Base-by-base conservation (phyloP, 1,140 invertebrate genomes). In the Linepithema humile region DNA sequence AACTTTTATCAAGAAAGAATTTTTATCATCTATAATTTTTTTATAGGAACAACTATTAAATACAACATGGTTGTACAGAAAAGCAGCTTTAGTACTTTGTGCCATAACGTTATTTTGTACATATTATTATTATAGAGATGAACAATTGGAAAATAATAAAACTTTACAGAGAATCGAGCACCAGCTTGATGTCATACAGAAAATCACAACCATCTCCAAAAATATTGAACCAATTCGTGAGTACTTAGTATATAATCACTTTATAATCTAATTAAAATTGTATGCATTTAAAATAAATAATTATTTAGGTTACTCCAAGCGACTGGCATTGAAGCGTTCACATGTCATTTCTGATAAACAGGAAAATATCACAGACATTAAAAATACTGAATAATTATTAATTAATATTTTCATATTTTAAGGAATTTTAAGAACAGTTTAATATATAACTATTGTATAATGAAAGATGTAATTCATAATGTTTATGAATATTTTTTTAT, bases 61-160 rank as follows among this genome's bases (percentile, higher is more conserved):
- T 59, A 86, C 77, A 45, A 92, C 89, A 70, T 93, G 92, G 93
- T 80, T 88, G 59, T 83, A 90, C n/a, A 88, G 93, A 67, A 93
- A 93, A 89, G 32, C 72, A 45, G 72, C 85, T n/a, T 64, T 93
- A 17, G 50, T 38, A 45, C 48, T 92, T 74, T 93, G 92, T 73
- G 67, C 86, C 10, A 12, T 87, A 53, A 90, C 83, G 17, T 84
- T 93, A 20, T 26, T 93, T 9, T 91, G 85, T 73, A 88, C 89
- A n/a, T 93, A 92, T 67, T 92, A 78, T 50, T 88, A 60, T 69
- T 90, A 92, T 29, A 91, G 84, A 82, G 92, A 93, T 72, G 83
- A 88, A 57, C 84, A 90, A 17, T 15, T 90, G 3, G 91, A 93
- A 69, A 92, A 91, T 84, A 86, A 87, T 80, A 92, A 89, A 84